Evolutionary conservation across 1,140 invertebrate genomes (phyloP).

Genomic region (Platorchestia sp.): DNA sequence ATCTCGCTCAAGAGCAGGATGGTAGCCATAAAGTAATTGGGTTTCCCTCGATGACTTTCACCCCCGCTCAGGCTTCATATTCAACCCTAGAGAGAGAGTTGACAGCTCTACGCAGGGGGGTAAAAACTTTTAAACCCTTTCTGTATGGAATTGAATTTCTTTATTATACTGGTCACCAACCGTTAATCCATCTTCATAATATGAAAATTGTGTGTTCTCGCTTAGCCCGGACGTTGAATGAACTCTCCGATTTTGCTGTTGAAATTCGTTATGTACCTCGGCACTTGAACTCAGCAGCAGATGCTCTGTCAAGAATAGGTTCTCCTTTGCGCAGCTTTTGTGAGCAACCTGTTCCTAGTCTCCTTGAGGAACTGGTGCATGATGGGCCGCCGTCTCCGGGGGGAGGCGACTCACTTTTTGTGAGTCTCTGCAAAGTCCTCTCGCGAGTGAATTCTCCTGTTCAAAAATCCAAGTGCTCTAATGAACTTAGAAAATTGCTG

Average conservation of each 20-base stretch:
- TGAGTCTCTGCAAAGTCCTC: neutral
- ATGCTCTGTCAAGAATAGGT: neutral
- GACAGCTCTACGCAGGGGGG: constrained; percentile 6
- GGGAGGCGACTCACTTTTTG: constrained; percentile 5
- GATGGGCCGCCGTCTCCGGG: neutral
- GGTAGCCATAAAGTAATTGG: neutral
- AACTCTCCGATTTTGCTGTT: neutral
- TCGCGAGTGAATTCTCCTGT: neutral
- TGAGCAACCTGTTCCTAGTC: neutral
- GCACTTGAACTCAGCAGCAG: neutral
- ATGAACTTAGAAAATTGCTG: neutral
- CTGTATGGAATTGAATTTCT: neutral
- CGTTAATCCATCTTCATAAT: neutral
- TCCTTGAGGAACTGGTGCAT: neutral
- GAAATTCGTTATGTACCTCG: neutral
- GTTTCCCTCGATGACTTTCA: neutral
- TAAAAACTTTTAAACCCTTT: constrained; percentile 40
- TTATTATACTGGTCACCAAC: neutral
- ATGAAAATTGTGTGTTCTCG: neutral
- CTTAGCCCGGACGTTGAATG: neutral
- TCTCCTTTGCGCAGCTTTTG: neutral
- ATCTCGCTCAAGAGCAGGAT: neutral
- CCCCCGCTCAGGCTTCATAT: neutral
- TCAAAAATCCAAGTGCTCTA: neutral
- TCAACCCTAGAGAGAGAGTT: constrained; percentile 48